Evolutionary conservation across 2,797 vertebrate genomes (phyloP).

Genomic region (Xyrichtys novacula): DNA sequence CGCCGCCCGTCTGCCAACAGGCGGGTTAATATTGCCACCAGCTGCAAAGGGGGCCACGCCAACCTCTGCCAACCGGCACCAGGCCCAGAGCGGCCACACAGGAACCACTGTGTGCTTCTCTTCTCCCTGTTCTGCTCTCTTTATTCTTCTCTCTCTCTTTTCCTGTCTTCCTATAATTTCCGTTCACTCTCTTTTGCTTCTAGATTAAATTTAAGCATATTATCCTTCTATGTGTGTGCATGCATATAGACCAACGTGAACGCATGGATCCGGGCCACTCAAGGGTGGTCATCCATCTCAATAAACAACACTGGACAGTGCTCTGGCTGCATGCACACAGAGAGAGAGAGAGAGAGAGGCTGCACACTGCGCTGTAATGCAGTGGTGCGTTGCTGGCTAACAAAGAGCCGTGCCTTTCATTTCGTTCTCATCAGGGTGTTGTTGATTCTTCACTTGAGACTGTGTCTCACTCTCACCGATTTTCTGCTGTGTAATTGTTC

Average conservation of each 20-base stretch:
- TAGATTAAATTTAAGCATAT: constrained; percentile 6
- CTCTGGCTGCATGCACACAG: constrained; percentile 13
- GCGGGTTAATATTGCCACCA: constrained; percentile 77
- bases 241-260: constrained; percentile 1
- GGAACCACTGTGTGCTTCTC: constrained; percentile 53
- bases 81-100: constrained; percentile 68
- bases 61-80: constrained; percentile 63
- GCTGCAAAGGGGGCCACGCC: constrained; percentile 69
- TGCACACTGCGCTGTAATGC: neutral
- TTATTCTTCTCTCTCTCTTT: neutral
- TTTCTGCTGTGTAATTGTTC: constrained; percentile 1
- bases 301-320: constrained; percentile 27
- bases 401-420: neutral
- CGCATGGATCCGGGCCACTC: constrained; percentile 21
- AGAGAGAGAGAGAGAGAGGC: neutral
- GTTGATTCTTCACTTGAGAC: neutral
- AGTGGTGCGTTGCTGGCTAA: constrained; percentile 24
- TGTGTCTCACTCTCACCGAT: neutral
- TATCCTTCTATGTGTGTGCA: neutral
- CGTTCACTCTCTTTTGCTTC: constrained; percentile 4
- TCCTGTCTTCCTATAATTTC: neutral
- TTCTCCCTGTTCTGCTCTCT: constrained; percentile 4
- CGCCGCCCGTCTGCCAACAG: constrained; percentile 66
- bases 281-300: constrained; percentile 42
- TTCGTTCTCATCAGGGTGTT: neutral